phyloP scores from a whole-genome alignment of 2,113 vertebrate species.

The Brachyhypopomus occidentalis region DNA sequence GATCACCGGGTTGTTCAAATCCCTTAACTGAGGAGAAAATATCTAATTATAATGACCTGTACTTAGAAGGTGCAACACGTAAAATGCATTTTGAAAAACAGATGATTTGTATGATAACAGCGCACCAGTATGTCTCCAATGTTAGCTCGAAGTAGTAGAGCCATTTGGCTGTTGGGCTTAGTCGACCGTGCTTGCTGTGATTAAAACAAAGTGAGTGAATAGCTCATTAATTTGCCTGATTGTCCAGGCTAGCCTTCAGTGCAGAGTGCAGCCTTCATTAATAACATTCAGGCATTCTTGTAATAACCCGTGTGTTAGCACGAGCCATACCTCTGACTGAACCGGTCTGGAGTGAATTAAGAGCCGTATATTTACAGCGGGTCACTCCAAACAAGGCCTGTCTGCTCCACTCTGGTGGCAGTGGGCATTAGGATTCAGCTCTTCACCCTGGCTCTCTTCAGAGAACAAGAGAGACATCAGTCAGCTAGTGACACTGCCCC shows the following conservation, averaged over 20 bases:
- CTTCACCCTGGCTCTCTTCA: slow-evolving; percentile 14
- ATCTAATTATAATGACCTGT: background rate
- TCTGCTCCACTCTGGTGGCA: background rate
- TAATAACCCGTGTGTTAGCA: slow-evolving; percentile 28
- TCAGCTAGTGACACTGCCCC: slow-evolving; percentile 22
- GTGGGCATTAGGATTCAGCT: slow-evolving; percentile 21
- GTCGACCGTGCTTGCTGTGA: slow-evolving; percentile 34
- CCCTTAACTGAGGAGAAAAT: background rate
- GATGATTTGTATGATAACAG: background rate
- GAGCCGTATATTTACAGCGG: slow-evolving; percentile 23
- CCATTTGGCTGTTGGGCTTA: slow-evolving; percentile 29
- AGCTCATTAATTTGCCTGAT: slow-evolving; percentile 78
- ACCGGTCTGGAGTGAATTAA: slow-evolving; percentile 40
- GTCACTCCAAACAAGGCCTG: slow-evolving; percentile 41
- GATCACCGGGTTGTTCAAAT: background rate
- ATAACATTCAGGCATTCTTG: slow-evolving; percentile 58
- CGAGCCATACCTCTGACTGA: slow-evolving; percentile 34
- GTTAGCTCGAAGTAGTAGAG: background rate
- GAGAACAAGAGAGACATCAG: slow-evolving; percentile 42
- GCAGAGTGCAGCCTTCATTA: slow-evolving; percentile 68
- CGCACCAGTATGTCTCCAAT: background rate
- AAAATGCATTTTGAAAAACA: background rate
- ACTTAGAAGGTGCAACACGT: background rate
- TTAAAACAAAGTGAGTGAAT: slow-evolving; percentile 36
- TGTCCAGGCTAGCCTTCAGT: slow-evolving; percentile 63